Evolutionary conservation across 2,888 invertebrate genomes (phyloP).

Genomic region (Eupelmus urozonus): DNA sequence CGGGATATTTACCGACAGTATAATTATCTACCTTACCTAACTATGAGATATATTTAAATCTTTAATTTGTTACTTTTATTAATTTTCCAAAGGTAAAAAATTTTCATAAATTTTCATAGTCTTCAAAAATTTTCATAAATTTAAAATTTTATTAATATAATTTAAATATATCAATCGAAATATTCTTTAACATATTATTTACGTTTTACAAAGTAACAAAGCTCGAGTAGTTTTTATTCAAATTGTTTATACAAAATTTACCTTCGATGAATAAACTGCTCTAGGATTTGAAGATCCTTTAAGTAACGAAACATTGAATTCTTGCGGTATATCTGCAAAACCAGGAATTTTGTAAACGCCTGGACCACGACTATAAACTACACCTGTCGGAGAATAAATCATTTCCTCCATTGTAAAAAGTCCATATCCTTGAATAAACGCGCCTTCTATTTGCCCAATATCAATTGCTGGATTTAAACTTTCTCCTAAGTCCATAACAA

Average conservation of each 20-base stretch:
- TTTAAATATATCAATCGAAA: too few relatives aligned
- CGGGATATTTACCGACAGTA: too few relatives aligned
- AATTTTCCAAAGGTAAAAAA: too few relatives aligned
- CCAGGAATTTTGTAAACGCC: constrained; percentile 97
- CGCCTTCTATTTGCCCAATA: constrained; percentile 98
- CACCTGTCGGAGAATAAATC: constrained; percentile 90
- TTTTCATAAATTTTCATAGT: too few relatives aligned
- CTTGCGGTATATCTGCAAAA: constrained; percentile 92
- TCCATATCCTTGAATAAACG: constrained; percentile 96
- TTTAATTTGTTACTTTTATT: too few relatives aligned
- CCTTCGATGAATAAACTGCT: constrained; percentile 97
- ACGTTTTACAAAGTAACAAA: too few relatives aligned
- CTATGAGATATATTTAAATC: too few relatives aligned
- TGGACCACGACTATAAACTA: constrained; percentile 90
- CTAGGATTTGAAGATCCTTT: constrained; percentile 92
- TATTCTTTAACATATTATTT: too few relatives aligned
- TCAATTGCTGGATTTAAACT: constrained; percentile 98
- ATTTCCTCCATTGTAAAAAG: constrained; percentile 94
- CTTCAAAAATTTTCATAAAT: neutral
- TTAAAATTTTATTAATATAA: too few relatives aligned
- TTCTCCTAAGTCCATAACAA: constrained; percentile 97
- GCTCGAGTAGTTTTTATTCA: too few relatives aligned
- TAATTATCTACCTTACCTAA: too few relatives aligned
- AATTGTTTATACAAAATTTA: too few relatives aligned
- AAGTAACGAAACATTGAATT: constrained; percentile 94